Base-by-base conservation (phyloP, 30 jellyfish, hydroid and myxozoan species). In the Cassiopea andromeda region DNA sequence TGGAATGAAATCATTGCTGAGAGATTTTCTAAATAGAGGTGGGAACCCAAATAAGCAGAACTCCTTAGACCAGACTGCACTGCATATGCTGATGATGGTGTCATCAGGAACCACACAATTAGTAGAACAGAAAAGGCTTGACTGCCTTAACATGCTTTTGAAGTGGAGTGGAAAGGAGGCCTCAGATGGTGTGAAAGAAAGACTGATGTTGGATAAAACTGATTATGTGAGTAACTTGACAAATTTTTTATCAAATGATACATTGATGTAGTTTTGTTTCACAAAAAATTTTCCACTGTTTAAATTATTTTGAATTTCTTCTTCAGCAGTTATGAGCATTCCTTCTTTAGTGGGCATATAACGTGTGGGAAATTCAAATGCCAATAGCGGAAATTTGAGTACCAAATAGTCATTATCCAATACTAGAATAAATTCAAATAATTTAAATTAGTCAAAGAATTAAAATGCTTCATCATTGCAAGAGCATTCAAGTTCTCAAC, bases 11-110 rank as follows among this genome's bases (percentile, higher is more conserved):
- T 91, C 94, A 18, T 69, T 91, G 58, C 50, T 91, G 44, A 54
- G 87, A 46, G 97, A 91, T 59, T 91, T 91, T 84, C 89, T 91
- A 2, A 38, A 48, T 27, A 66, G 97, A 73, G 97, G 97, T n/a
- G 97, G 97, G 8, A 84, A 91, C 77, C 97, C 97, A 12, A 91
- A 91, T 57, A 84, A 75, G 47, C 90, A 71, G 57, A 84, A 91
- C 59, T 64, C 89, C 5, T 18, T 47, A 48, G 97, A 83, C 5
- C 90, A 91, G 73, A 91, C 97, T 48, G 70, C 92, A 17, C 44
- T 91, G 80, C 97, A 91, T 66, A 78, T 76, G 89, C 64, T 91
- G 81, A 91, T 91, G 97, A 60, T 73, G 43, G 14, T 87, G 16
- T 16, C 94, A 38, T 60, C 78, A 43, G 88, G 92, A 9, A 45